Base-by-base conservation (phyloP, 2,888 invertebrate species). In the Teinopalpus imperialis region DNA sequence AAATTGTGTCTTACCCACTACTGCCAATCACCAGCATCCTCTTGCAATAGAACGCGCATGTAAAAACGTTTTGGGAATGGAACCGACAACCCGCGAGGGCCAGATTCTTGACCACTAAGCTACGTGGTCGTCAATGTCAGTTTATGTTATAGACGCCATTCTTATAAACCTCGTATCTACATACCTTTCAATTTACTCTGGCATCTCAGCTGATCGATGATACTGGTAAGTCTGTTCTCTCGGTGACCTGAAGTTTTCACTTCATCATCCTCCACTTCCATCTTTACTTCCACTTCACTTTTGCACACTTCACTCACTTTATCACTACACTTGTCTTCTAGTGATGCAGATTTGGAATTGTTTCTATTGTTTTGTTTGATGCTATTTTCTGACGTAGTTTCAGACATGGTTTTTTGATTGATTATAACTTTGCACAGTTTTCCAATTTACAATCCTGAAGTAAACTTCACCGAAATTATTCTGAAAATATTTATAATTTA, bases 151-250 rank as follows among this genome's bases (percentile, higher is more conserved):
- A n/a, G n/a, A n/a, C n/a, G n/a, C n/a, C n/a, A n/a, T n/a, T n/a
- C n/a, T n/a, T n/a, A n/a, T n/a, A n/a, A n/a, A n/a, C n/a, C n/a
- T n/a, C n/a, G n/a, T n/a, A n/a, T n/a, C n/a, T n/a, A n/a, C 76
- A 63, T 50, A 89, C 89, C 88, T 80, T 79, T 88, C 51, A 76
- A 57, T 57, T 79, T 75, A 43, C 70, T 85, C 64, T 86, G 87
- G 52, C 78, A 81, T 42, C 81, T 64, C 37, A 90, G 63, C 59
- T 90, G 89, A 44, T 90, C 88, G 43, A 90, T 90, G 58, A 90
- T 90, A 53, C 70, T 81, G 1, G 82, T 89, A 43, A 90, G 67
- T 8, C 89, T 58, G 49, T 75, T 83, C 66, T 87, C 88, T 49
- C 85, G 61, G 10, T 73, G 78, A 40, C 53, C 72, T n/a, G 70